These are phyloP conservation scores for Limenitis camilla DNA, from an alignment of 2,888 invertebrate species.

Conservation along the genomic window DNA sequence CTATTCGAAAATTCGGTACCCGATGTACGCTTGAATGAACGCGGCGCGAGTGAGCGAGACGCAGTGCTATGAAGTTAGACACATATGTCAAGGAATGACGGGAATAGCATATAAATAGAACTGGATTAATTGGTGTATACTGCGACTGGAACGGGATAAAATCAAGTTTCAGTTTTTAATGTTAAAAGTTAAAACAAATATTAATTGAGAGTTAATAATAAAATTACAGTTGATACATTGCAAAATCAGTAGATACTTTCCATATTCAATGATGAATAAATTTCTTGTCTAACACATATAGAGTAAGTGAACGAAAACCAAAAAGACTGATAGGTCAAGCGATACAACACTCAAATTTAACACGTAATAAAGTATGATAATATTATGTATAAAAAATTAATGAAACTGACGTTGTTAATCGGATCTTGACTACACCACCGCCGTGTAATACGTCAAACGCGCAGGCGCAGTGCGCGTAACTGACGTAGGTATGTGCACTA, in stretches of 20 bases:
- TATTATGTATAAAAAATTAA: conserved; percentile 36
- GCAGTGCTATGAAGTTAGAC: conserved; percentile 47
- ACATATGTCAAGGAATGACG: conserved; percentile 45
- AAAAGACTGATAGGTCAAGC: conserved; percentile 37
- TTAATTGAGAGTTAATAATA: background rate
- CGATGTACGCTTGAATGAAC: conserved; percentile 58
- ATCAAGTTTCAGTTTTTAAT: conserved; percentile 2
- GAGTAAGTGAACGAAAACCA: conserved; percentile 26
- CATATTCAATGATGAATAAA: conserved; percentile 27
- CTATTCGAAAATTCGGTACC: conserved; percentile 57
- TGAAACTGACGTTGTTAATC: conserved; percentile 72
- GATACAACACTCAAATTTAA: conserved; percentile 33
- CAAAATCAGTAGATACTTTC: conserved; percentile 31
- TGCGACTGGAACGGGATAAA: conserved; percentile 36
- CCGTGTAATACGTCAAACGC: conserved; percentile 72
- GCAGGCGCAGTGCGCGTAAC: conserved; percentile 71
- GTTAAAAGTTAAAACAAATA: conserved; percentile 1
- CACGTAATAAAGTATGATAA: conserved; percentile 20
- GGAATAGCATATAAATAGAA: conserved; percentile 64
- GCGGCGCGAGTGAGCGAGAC: conserved; percentile 41
- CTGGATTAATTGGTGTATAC: conserved; percentile 58
- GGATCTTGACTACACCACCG: conserved; percentile 73
- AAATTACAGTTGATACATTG: background rate
- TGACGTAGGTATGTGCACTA: conserved; percentile 64
- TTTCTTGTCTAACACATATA: background rate